Percentiles rank a stretch among this genome's conserved stretches.
These are phyloP conservation scores for Mesoclemmys tuberculata DNA, from an alignment of 2,113 vertebrate species.

Conservation along the genomic window DNA sequence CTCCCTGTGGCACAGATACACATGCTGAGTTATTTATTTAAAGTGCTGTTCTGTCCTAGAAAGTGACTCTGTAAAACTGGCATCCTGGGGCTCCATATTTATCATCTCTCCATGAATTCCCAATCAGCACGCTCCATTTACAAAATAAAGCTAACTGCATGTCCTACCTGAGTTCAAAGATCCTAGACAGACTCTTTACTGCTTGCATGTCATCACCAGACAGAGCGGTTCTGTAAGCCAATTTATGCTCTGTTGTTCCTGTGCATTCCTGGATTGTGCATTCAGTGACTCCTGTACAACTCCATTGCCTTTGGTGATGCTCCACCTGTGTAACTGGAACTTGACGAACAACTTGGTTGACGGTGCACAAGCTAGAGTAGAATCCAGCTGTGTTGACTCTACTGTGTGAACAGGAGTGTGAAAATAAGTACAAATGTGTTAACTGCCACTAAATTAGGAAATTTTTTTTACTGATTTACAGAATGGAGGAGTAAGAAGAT, in stretches of 20 bases:
- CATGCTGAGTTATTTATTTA: neutral
- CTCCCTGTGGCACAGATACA: neutral
- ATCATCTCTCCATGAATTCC: neutral
- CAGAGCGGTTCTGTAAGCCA: neutral
- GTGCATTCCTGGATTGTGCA: neutral
- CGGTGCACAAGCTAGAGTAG: neutral
- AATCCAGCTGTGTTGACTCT: neutral
- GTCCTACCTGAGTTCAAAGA: accelerated
- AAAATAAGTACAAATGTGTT: neutral
- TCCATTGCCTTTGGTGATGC: neutral
- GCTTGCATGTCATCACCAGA: neutral
- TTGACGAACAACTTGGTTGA: neutral
- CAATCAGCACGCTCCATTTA: neutral
- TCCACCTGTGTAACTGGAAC: neutral
- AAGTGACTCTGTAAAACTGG: accelerated
- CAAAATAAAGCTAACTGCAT: neutral
- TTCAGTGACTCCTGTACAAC: neutral
- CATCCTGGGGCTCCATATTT: neutral
- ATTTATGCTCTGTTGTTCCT: neutral
- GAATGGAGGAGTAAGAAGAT: neutral
- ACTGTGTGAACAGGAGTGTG: neutral
- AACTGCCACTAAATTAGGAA: neutral
- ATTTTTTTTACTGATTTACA: neutral
- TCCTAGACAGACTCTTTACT: neutral
- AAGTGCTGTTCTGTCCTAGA: neutral